Evolutionary conservation across 1,140 invertebrate species (phyloP), one percentile per base, ranked within the genome.

Genomic region (Goniozus legneri): DNA sequence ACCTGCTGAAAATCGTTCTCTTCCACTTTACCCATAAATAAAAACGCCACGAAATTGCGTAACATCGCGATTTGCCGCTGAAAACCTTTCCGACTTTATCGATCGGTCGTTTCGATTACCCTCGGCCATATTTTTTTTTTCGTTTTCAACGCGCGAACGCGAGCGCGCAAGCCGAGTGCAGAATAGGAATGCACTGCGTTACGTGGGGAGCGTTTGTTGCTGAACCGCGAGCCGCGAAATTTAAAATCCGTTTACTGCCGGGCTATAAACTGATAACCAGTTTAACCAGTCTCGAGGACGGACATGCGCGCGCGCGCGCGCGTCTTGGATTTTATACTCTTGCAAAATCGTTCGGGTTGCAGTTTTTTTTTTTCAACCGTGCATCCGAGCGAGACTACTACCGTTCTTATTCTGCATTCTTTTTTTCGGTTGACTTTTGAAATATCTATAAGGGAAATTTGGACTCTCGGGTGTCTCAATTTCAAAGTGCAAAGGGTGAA

Each of bases 161-260:
- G n/a, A n/a, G n/a, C n/a, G n/a, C n/a, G n/a, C n/a, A n/a, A n/a
- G n/a, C n/a, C n/a, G n/a, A n/a, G n/a, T 15, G 40, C 21, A 33
- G 36, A 43, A 44, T 38, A 50, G 56, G 60, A 60, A 66, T 64
- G 62, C 49, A 56, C 47, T 19, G 39, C n/a, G n/a, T n/a, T n/a
- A n/a, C n/a, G n/a, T n/a, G n/a, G n/a, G n/a, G n/a, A n/a, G n/a
- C n/a, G n/a, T n/a, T n/a, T n/a, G n/a, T n/a, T n/a, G n/a, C n/a
- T n/a, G n/a, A n/a, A n/a, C 44, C 54, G 61, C 67, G 52, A 64
- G 62, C 69, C 71, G 67, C 66, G 68, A 73, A 73, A 71, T 71
- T 71, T 71, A 73, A 73, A 73, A 68, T 71, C 55, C 56, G 54
- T 73, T 71, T 69, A 71, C 67, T 51, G 56, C 62, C n/a, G n/a